Percentiles rank a stretch among this genome's conserved stretches.
phyloP scores from a whole-genome alignment of 2,888 invertebrate species.

The Tenthredo notha region DNA sequence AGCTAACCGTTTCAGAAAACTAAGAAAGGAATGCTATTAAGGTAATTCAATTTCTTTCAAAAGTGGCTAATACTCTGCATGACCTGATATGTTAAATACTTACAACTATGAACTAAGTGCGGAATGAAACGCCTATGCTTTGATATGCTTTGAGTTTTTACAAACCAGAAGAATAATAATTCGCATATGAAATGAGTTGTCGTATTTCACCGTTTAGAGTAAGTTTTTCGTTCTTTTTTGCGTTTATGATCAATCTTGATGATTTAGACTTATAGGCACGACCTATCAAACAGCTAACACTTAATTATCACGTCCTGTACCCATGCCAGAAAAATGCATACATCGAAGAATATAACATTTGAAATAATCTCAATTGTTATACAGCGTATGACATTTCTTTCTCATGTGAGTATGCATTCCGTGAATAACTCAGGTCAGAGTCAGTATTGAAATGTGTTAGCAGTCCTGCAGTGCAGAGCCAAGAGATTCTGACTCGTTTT shows the following conservation, averaged over 20 bases:
- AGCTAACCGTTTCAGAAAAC: not conserved
- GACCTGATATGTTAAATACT: constrained; percentile 13
- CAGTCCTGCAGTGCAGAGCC: not conserved
- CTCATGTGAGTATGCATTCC: constrained; percentile 36
- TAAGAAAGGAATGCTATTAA: constrained; percentile 19
- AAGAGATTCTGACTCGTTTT: constrained; percentile 15
- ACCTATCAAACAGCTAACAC: not conserved
- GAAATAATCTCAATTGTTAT: constrained; percentile 13
- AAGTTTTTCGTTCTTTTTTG: too few relatives aligned
- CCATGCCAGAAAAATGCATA: not conserved
- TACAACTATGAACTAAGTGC: not conserved
- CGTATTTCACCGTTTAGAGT: not conserved
- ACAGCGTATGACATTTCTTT: constrained; percentile 18
- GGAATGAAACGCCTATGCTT: not conserved
- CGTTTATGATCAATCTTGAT: not conserved
- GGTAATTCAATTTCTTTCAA: constrained; percentile 29
- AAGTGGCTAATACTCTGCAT: constrained; percentile 33
- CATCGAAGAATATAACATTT: not conserved
- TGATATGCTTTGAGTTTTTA: not conserved
- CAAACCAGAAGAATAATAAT: not conserved
- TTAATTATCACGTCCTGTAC: not conserved
- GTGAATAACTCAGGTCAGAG: constrained; percentile 5
- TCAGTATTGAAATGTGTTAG: not conserved
- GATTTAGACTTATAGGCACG: not conserved
- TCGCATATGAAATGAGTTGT: too few relatives aligned